Conservation (phyloP, 2,113 vertebrate species). For the Megaptera novaeangliae region DNA sequence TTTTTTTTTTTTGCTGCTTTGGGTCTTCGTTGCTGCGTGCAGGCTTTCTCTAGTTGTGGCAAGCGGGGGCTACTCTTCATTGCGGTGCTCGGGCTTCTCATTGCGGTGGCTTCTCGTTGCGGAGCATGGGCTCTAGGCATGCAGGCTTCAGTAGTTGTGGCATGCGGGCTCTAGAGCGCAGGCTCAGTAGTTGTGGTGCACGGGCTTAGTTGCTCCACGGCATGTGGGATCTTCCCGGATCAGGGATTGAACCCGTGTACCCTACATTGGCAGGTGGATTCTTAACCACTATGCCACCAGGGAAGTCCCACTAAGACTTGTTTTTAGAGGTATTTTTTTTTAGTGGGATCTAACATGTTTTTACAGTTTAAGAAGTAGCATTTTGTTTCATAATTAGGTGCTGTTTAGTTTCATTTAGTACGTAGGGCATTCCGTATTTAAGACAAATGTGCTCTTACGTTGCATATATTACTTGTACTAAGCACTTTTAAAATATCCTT, state of each 20-base stretch:
- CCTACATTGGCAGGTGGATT: not conserved
- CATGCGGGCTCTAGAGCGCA: too few species aligned
- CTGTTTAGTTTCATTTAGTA: conserved; percentile 14
- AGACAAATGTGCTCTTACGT: not conserved
- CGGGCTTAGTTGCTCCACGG: too few species aligned
- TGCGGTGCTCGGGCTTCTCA: too few species aligned
- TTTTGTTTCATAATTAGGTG: not conserved
- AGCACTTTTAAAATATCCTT: conserved; percentile 80
- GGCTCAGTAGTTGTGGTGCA: too few species aligned
- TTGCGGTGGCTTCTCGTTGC: too few species aligned
- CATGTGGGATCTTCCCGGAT: not conserved
- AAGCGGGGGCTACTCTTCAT: too few species aligned
- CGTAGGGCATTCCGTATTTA: conserved; percentile 17
- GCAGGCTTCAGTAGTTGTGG: too few species aligned
- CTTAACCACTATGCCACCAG: not conserved
- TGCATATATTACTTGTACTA: conserved; percentile 18
- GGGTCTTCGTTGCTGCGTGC: too few species aligned
- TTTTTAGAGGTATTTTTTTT: conserved; percentile 20
- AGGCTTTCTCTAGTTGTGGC: too few species aligned
- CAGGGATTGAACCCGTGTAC: not conserved
- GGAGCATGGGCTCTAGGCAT: too few species aligned
- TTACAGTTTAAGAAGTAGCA: not conserved
- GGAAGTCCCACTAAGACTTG: not conserved
- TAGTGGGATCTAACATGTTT: not conserved
- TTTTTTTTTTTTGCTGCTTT: too few species aligned